Evolutionary conservation across 1,140 invertebrate species (phyloP).

Genomic region (Bombus confusus): DNA sequence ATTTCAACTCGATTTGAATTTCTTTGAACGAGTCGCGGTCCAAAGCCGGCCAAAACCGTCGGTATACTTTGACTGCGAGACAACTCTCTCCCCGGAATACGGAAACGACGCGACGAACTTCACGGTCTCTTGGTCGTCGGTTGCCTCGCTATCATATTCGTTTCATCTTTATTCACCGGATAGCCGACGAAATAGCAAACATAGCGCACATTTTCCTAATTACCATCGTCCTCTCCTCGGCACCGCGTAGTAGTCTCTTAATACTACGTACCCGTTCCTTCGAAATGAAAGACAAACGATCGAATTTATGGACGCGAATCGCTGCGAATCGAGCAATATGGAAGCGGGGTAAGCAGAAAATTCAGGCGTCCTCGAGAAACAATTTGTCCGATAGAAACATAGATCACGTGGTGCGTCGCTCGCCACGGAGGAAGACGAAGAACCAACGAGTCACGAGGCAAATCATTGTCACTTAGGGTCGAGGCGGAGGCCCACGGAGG

Average conservation of each 20-base stretch:
- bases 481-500: conserved; percentile 21
- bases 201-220: neutral
- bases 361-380: conserved; percentile 29
- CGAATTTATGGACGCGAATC: neutral
- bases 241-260: too few species aligned
- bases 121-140: neutral
- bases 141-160: neutral
- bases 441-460: conserved; percentile 59
- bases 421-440: conserved; percentile 2
- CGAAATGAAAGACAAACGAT: neutral
- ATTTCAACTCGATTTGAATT: conserved; percentile 57
- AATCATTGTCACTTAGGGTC: conserved; percentile 65
- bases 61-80: conserved; percentile 24
- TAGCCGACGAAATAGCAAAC: neutral
- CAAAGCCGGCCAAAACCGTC: conserved; percentile 38
- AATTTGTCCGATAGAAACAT: conserved; percentile 5
- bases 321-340: too few species aligned
- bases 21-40: conserved; percentile 42
- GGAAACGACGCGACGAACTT: conserved; percentile 26
- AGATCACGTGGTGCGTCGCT: conserved; percentile 36
- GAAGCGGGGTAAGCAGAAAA: conserved; percentile 1
- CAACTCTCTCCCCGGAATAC: conserved; percentile 27
- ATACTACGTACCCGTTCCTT: too few species aligned
- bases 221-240: neutral
- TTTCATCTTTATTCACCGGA: neutral